phyloP scores from a whole-genome alignment of 2,888 invertebrate genomes.

The Clistopyga incitator region DNA sequence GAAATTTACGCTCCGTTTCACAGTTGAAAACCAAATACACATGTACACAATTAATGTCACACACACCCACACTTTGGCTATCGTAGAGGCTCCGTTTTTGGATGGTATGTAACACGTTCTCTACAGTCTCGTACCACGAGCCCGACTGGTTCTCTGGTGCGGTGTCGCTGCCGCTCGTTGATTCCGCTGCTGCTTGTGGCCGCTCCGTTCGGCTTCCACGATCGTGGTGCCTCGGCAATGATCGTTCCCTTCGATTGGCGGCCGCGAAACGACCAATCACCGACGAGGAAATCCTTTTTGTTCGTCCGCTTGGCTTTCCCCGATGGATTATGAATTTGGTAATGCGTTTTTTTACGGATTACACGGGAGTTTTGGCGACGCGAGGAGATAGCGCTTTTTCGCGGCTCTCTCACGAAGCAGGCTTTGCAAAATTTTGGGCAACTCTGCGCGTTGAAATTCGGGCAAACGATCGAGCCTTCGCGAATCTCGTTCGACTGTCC shows the following conservation, averaged over 20 bases:
- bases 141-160: conserved; percentile 61
- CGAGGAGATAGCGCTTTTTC: not conserved
- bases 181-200: conserved; percentile 42
- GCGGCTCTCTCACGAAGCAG: not conserved
- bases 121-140: conserved; percentile 62
- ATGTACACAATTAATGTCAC: conserved; percentile 11
- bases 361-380: not conserved
- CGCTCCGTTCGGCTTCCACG: conserved; percentile 52
- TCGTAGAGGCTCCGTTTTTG: not conserved
- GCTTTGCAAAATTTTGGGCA: not conserved
- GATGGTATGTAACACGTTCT: conserved; percentile 50
- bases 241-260: conserved; percentile 66
- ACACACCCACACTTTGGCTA: conserved; percentile 8
- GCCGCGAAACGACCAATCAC: conserved; percentile 66
- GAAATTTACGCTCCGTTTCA: not conserved
- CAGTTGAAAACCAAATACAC: conserved; percentile 17
- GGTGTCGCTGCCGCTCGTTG: conserved; percentile 55
- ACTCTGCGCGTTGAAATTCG: conserved; percentile 37
- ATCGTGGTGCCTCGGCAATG: conserved; percentile 63
- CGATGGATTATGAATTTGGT: not conserved
- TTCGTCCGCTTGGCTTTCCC: conserved; percentile 14
- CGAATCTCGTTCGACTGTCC: conserved; percentile 63
- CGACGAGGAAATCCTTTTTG: conserved; percentile 51
- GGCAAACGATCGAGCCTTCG: conserved; percentile 42
- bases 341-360: not conserved